phyloP scores from a whole-genome alignment of 1,140 invertebrate genomes.

The Leptinotarsa undecemlineata region DNA sequence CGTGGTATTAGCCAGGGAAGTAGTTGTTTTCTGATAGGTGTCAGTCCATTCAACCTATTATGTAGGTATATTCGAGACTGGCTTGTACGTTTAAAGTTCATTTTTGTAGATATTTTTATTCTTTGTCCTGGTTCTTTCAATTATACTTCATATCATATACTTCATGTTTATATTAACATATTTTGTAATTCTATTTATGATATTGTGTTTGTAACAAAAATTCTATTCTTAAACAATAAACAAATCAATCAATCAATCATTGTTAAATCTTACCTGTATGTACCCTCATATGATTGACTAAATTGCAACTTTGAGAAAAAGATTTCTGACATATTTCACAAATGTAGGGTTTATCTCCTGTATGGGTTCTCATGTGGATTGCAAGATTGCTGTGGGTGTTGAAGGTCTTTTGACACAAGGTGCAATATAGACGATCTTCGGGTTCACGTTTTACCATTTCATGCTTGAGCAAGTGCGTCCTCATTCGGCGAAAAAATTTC shows the following conservation, averaged over 20 bases:
- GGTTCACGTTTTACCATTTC: slow-evolving; percentile 38
- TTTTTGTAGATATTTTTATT: too few relatives aligned
- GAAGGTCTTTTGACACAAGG: slow-evolving; percentile 49
- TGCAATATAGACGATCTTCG: slow-evolving; percentile 45
- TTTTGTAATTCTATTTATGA: too few relatives aligned
- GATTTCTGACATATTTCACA: slow-evolving; percentile 59
- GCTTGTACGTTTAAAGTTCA: too few relatives aligned
- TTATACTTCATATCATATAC: too few relatives aligned
- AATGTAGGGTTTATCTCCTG: slow-evolving; percentile 61
- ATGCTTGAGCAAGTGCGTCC: slow-evolving; percentile 51
- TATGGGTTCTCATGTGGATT: slow-evolving; percentile 57
- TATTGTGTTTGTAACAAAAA: too few relatives aligned
- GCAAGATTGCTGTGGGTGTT: slow-evolving; percentile 49
- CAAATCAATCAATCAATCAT: background rate
- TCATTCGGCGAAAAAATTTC: slow-evolving; percentile 51
- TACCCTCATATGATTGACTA: slow-evolving; percentile 63
- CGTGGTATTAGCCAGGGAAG: too few relatives aligned
- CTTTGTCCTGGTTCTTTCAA: too few relatives aligned
- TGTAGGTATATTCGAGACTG: too few relatives aligned
- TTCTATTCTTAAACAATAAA: too few relatives aligned
- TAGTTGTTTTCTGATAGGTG: too few relatives aligned
- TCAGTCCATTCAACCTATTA: too few relatives aligned
- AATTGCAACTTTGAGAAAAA: slow-evolving; percentile 62
- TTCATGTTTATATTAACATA: too few relatives aligned
- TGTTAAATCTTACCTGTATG: slow-evolving; percentile 50